Evolutionary conservation across 1,140 invertebrate species (phyloP).

Genomic region (Drosophila bifasciata): DNA sequence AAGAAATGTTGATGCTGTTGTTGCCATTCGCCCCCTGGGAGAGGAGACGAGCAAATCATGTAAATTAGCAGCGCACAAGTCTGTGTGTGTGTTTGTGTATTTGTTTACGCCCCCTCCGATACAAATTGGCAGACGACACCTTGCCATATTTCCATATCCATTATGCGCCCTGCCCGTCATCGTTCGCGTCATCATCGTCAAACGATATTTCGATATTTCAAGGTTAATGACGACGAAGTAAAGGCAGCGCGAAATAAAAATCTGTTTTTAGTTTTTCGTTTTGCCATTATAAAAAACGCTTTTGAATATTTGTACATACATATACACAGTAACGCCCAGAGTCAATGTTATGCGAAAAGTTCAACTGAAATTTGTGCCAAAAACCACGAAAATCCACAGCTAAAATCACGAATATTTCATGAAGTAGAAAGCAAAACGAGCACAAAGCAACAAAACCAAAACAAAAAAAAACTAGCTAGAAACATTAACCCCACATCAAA

Average conservation of each 20-base stretch:
- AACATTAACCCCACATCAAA: slow-evolving; percentile 50
- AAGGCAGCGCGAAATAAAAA: slow-evolving; percentile 60
- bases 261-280: slow-evolving; percentile 67
- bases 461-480: slow-evolving; percentile 24
- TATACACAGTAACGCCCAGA: neutral
- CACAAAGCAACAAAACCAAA: slow-evolving; percentile 9
- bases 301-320: slow-evolving; percentile 10
- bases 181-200: slow-evolving; percentile 22
- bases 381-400: slow-evolving; percentile 22
- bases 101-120: slow-evolving; percentile 40
- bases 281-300: slow-evolving; percentile 42
- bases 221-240: slow-evolving; percentile 48
- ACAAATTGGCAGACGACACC: slow-evolving; percentile 52
- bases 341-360: slow-evolving; percentile 9
- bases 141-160: slow-evolving; percentile 59
- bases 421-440: slow-evolving; percentile 27
- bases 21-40: slow-evolving; percentile 5
- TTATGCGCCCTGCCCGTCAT: slow-evolving; percentile 33
- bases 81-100: slow-evolving; percentile 6
- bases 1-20: slow-evolving; percentile 14
- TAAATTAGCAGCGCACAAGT: slow-evolving; percentile 38
- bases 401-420: slow-evolving; percentile 28
- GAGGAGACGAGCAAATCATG: slow-evolving; percentile 3
- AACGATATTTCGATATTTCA: slow-evolving; percentile 65
- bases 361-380: slow-evolving; percentile 19